Evolutionary conservation across 2,888 invertebrate genomes (phyloP).

Genomic region (Pelosia muscerda): DNA sequence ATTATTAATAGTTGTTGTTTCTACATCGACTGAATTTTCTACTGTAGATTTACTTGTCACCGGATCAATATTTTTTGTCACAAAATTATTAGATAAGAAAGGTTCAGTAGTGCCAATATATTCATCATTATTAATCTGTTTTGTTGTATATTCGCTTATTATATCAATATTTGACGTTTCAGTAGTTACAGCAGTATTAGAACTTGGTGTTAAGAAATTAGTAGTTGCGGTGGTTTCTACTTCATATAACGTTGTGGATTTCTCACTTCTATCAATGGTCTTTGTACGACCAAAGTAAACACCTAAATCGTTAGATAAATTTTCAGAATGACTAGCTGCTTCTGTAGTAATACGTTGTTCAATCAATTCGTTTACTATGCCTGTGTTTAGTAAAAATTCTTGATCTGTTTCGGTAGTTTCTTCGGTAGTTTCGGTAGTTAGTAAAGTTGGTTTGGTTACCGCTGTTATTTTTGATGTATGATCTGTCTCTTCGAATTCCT

Average conservation of each 20-base stretch:
- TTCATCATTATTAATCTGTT: background rate
- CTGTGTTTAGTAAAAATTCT: background rate
- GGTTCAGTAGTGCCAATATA: background rate
- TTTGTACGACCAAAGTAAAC: background rate
- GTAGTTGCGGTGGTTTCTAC: background rate
- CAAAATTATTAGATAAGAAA: background rate
- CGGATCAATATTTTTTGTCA: background rate
- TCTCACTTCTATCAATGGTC: background rate
- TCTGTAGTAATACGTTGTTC: background rate
- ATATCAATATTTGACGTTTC: background rate
- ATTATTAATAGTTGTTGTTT: background rate
- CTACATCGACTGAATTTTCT: slow-evolving; percentile 2
- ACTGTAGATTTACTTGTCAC: background rate
- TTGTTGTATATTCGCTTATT: background rate
- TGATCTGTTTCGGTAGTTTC: background rate
- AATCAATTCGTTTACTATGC: background rate
- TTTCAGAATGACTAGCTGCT: background rate
- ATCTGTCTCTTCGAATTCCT: background rate
- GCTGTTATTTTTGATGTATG: background rate
- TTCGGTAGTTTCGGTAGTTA: background rate
- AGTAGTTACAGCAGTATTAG: background rate
- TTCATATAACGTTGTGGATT: background rate
- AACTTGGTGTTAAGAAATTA: background rate
- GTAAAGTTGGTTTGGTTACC: background rate
- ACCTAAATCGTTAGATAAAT: background rate